A percentile compares a stretch with the other conserved stretches of the same genome.
These are phyloP conservation scores for Cathartes aura DNA, from an alignment of 2,113 vertebrate genomes.

Conservation along the genomic window DNA sequence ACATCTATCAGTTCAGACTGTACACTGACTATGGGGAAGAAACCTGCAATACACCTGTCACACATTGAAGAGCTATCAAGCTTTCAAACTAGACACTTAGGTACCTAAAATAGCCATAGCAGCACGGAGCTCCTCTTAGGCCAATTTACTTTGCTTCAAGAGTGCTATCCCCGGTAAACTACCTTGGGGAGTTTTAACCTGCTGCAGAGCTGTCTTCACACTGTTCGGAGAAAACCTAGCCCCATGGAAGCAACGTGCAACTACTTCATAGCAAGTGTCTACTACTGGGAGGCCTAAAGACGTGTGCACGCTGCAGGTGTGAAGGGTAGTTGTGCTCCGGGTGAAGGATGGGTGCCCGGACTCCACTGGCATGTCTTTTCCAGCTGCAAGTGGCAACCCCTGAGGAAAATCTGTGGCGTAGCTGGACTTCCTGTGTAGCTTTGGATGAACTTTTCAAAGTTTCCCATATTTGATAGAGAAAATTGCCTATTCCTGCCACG, in stretches of 20 bases:
- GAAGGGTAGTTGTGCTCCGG: fast-evolving
- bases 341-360: not conserved
- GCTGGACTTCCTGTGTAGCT: not conserved
- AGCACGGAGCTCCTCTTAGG: not conserved
- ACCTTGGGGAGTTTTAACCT: not conserved
- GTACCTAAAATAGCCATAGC: not conserved
- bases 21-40: not conserved
- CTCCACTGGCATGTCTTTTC: fast-evolving
- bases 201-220: not conserved
- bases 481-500: not conserved
- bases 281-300: not conserved
- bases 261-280: not conserved
- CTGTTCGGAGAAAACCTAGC: not conserved
- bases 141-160: not conserved
- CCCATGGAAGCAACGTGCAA: not conserved
- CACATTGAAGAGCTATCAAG: not conserved
- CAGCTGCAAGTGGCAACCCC: not conserved
- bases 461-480: not conserved
- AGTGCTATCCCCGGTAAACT: not conserved
- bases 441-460: not conserved
- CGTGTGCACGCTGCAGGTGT: fast-evolving
- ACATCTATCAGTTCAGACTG: not conserved
- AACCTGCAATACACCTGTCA: not conserved
- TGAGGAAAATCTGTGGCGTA: not conserved
- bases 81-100: not conserved